Percentiles rank a stretch among this genome's conserved stretches.
Conservation (phyloP, 1,140 invertebrate species). For the Neodiprion virginianus region DNA sequence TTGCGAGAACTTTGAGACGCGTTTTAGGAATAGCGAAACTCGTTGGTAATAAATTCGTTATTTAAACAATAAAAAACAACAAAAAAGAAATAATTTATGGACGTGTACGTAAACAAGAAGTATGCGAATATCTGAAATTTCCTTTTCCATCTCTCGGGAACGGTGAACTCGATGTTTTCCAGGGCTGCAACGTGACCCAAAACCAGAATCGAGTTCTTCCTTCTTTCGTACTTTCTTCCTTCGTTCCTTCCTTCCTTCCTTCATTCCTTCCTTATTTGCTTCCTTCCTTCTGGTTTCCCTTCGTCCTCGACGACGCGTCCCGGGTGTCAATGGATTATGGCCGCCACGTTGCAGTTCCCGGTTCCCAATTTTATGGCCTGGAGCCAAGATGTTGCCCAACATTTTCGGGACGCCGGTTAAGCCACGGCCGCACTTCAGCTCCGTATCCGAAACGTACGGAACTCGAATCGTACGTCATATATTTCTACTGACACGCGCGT, state of each 20-base stretch:
- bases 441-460: too few relatives aligned
- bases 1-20: neutral
- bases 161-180: neutral
- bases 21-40: neutral
- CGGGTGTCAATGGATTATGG: constrained; percentile 5
- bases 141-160: neutral
- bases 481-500: too few relatives aligned
- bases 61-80: neutral
- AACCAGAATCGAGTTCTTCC: neutral
- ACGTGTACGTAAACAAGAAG: neutral
- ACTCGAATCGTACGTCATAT: too few relatives aligned
- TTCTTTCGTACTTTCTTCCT: too few relatives aligned
- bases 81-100: neutral
- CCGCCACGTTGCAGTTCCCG: neutral
- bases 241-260: too few relatives aligned
- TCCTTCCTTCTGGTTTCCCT: too few relatives aligned
- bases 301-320: neutral
- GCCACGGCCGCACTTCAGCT: too few relatives aligned
- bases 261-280: too few relatives aligned
- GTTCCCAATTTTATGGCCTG: constrained; percentile 1
- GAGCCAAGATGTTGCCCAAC: neutral
- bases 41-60: neutral
- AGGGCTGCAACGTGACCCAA: neutral
- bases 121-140: neutral
- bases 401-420: too few relatives aligned